phyloP scores from a whole-genome alignment of 2,888 invertebrate species.

The Pyralis farinalis region DNA sequence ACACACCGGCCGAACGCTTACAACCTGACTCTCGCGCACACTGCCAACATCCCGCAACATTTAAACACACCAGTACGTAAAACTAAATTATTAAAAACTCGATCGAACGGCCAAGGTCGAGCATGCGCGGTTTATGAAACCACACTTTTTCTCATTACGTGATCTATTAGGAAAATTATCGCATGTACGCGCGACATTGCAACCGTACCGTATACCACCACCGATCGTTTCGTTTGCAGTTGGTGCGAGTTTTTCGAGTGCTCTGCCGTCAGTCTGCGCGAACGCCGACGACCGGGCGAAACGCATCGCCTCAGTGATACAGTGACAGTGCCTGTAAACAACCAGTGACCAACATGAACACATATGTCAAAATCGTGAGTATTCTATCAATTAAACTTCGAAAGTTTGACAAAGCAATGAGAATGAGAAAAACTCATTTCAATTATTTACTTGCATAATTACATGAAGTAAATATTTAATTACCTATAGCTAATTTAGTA shows the following conservation, averaged over 20 bases:
- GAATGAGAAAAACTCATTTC: no score
- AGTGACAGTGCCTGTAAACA: constrained; percentile 54
- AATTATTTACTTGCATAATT: no score
- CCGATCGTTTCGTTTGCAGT: constrained; percentile 59
- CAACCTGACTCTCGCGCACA: constrained; percentile 60
- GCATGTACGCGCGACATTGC: constrained; percentile 37
- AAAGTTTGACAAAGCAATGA: no score
- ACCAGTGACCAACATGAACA: constrained; percentile 53
- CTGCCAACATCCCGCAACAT: constrained; percentile 58
- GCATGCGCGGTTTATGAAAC: constrained; percentile 31
- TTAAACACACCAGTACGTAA: constrained; percentile 55
- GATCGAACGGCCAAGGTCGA: constrained; percentile 43
- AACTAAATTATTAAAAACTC: constrained; percentile 35
- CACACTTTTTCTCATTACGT: constrained; percentile 44
- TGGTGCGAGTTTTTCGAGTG: constrained; percentile 43
- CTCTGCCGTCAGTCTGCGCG: constrained; percentile 49
- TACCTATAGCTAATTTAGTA: no score
- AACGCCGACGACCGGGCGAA: constrained; percentile 47
- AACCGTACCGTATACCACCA: constrained; percentile 60
- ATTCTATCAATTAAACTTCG: no score
- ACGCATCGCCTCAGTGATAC: constrained; percentile 49
- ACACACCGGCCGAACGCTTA: constrained; percentile 58
- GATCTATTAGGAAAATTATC: constrained; percentile 34
- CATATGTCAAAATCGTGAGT: constrained; percentile 69
- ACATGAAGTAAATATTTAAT: no score